These are phyloP conservation scores for Corythornis madagascariensis DNA, from an alignment of 2,113 vertebrate genomes.

Conservation along the genomic window DNA sequence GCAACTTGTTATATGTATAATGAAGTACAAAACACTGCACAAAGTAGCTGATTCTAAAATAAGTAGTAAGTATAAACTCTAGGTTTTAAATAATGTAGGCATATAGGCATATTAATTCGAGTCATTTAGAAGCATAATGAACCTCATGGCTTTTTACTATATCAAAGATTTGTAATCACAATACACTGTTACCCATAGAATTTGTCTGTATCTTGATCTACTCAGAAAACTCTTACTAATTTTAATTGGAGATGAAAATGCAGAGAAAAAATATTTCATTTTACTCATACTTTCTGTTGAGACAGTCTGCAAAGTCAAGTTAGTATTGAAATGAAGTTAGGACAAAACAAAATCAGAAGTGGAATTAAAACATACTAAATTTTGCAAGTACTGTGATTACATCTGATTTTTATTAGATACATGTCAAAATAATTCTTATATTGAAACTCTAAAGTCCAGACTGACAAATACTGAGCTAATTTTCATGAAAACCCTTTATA, in stretches of 20 bases:
- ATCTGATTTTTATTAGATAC: not conserved
- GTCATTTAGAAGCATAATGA: not conserved
- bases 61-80: not conserved
- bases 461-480: constrained; percentile 24
- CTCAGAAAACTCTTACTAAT: not conserved
- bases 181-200: not conserved
- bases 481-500: constrained; percentile 45
- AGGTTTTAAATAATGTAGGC: not conserved
- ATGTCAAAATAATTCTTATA: not conserved
- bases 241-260: not conserved
- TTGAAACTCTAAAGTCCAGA: constrained; percentile 12
- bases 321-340: not conserved
- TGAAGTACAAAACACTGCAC: not conserved
- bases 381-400: not conserved
- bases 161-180: not conserved
- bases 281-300: not conserved
- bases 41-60: not conserved
- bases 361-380: not conserved
- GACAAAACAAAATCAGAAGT: not conserved
- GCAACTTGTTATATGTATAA: not conserved
- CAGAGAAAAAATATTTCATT: not conserved
- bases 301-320: constrained; percentile 25
- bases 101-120: not conserved
- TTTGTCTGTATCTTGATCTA: not conserved
- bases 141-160: not conserved